These are phyloP conservation scores for Corythornis vintsioides DNA, from an alignment of 2,113 vertebrate species.

Conservation along the genomic window DNA sequence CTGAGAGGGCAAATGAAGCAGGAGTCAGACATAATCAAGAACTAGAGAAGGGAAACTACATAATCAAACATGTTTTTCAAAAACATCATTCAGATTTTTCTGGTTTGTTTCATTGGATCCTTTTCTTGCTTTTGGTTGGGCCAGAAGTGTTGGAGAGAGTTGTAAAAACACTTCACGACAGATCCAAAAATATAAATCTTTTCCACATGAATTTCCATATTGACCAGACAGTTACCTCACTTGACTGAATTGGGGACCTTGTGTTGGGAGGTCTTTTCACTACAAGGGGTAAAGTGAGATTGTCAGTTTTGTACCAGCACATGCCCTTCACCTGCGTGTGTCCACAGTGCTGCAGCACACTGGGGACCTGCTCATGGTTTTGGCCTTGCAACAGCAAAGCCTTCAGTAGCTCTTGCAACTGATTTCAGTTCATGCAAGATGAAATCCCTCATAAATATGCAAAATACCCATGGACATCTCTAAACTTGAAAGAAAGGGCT, in stretches of 20 bases:
- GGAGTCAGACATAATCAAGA: conserved; percentile 29
- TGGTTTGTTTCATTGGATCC: background rate
- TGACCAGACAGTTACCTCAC: background rate
- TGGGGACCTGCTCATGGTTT: rapidly evolving
- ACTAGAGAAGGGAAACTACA: background rate
- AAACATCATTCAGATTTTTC: background rate
- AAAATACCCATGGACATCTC: background rate
- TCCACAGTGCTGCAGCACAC: background rate
- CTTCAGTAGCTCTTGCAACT: background rate
- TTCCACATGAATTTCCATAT: background rate
- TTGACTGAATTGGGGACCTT: background rate
- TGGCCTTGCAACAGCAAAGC: background rate
- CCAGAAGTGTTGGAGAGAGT: background rate
- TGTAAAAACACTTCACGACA: background rate
- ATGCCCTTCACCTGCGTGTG: background rate
- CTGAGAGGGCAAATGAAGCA: conserved; percentile 1
- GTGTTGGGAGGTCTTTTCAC: background rate
- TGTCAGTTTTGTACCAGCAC: background rate
- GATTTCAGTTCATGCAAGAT: background rate
- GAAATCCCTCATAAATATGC: background rate
- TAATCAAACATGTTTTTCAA: background rate
- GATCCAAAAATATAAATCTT: background rate
- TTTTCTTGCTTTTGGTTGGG: background rate
- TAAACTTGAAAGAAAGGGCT: background rate
- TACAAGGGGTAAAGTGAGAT: background rate